Conservation (phyloP, 2,888 invertebrate genomes). For the Sarcophaga variegata region DNA sequence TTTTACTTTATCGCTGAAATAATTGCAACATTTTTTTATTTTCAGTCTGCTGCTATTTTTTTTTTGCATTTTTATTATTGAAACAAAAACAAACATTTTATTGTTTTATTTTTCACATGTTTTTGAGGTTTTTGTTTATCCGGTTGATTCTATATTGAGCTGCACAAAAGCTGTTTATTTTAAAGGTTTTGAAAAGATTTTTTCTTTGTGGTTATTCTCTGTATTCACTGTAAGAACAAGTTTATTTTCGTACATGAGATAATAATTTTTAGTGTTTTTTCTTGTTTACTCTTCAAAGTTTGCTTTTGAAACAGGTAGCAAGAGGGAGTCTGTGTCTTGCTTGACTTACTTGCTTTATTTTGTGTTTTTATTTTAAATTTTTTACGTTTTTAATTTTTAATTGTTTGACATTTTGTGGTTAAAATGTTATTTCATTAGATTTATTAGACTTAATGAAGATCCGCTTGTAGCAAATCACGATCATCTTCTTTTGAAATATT, state of each 20-base stretch:
- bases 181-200: too few relatives aligned
- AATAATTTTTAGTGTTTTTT: conserved; percentile 31
- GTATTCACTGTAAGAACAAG: conserved; percentile 9
- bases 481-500: not conserved
- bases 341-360: conserved; percentile 2
- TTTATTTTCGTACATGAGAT: conserved; percentile 33
- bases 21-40: too few relatives aligned
- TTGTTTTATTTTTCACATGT: not conserved
- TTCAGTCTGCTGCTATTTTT: not conserved
- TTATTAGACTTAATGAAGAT: conserved; percentile 51
- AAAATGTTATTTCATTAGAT: conserved; percentile 35
- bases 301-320: not conserved
- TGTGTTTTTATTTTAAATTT: conserved; percentile 13
- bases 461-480: conserved; percentile 53
- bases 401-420: conserved; percentile 60
- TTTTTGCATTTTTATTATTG: conserved; percentile 19
- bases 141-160: not conserved
- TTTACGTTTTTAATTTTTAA: conserved; percentile 57
- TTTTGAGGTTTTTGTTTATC: conserved; percentile 4
- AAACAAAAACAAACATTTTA: not conserved
- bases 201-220: too few relatives aligned
- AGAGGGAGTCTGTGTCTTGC: conserved; percentile 26
- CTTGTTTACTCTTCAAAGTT: not conserved
- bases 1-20: not conserved
- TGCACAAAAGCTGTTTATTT: conserved; percentile 25